Percentiles rank a stretch among this genome's conserved stretches.
These are phyloP conservation scores for Anolis carolinensis DNA, from an alignment of 2,113 vertebrate species.

Conservation along the genomic window DNA sequence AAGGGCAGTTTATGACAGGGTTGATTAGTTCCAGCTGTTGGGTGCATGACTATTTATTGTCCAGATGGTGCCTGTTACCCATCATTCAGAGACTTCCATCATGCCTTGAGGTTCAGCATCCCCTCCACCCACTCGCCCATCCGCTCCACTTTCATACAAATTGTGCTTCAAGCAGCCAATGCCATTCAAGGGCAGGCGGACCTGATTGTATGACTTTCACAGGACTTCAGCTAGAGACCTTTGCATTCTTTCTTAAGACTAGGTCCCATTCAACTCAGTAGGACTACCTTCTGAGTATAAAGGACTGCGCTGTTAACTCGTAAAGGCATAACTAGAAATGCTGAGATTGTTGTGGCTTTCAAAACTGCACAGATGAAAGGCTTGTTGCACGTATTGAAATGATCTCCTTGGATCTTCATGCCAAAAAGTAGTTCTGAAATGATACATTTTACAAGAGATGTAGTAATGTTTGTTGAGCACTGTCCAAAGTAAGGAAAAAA, in stretches of 20 bases:
- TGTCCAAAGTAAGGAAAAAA: conserved; percentile 61
- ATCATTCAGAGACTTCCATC: conserved; percentile 27
- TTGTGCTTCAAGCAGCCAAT: conserved; percentile 23
- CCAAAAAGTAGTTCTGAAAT: conserved; percentile 45
- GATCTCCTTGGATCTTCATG: conserved; percentile 26
- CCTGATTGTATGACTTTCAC: conserved; percentile 46
- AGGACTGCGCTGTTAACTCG: conserved; percentile 29
- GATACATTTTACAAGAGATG: conserved; percentile 42
- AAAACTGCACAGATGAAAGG: conserved; percentile 56
- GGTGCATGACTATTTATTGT: conserved; percentile 44
- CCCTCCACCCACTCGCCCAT: rapidly evolving
- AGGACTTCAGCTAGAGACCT: conserved; percentile 23
- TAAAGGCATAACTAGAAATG: conserved; percentile 40
- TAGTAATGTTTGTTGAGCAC: conserved; percentile 43
- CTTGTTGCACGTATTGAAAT: conserved; percentile 37
- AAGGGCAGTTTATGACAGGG: conserved; percentile 30
- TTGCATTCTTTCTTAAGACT: not conserved
- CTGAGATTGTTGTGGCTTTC: conserved; percentile 61
- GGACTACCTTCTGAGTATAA: not conserved
- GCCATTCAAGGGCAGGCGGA: conserved; percentile 58
- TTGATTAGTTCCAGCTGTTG: conserved; percentile 71
- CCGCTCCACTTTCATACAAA: not conserved
- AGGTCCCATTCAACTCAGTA: not conserved
- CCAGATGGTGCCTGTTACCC: conserved; percentile 52
- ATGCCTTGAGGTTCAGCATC: not conserved